These are phyloP conservation scores for Oreochromis niloticus DNA, from an alignment of 2,113 vertebrate genomes.

Conservation along the genomic window DNA sequence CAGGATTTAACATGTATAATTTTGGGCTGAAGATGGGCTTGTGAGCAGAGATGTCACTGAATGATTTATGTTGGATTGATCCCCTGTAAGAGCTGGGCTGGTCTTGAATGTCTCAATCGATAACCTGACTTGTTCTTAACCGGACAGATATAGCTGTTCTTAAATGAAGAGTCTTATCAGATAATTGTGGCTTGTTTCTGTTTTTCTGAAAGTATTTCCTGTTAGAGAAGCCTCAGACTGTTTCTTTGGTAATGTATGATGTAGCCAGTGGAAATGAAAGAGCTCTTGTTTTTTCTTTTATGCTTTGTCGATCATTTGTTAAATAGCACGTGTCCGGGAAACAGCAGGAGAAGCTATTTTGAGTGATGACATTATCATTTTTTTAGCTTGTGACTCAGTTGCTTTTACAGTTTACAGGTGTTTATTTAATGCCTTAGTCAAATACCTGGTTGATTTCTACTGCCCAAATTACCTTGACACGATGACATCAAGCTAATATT, in stretches of 20 bases:
- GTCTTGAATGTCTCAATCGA: not conserved
- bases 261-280: not conserved
- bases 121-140: not conserved
- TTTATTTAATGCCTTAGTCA: not conserved
- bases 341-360: not conserved
- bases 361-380: not conserved
- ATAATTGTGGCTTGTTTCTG: not conserved
- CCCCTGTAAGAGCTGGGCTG: not conserved
- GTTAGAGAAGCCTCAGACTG: not conserved
- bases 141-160: not conserved
- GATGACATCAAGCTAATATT: not conserved
- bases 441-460: not conserved
- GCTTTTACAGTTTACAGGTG: not conserved
- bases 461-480: not conserved
- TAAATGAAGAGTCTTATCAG: not conserved
- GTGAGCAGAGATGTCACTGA: not conserved
- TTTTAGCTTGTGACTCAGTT: not conserved
- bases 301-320: not conserved
- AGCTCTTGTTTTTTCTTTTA: not conserved
- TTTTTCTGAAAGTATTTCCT: not conserved
- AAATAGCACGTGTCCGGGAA: not conserved
- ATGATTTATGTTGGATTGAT: not conserved
- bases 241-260: not conserved
- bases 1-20: not conserved
- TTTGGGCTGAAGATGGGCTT: not conserved